Conservation (phyloP, 2,888 invertebrate genomes). For the Patella ulyssiponensis region DNA sequence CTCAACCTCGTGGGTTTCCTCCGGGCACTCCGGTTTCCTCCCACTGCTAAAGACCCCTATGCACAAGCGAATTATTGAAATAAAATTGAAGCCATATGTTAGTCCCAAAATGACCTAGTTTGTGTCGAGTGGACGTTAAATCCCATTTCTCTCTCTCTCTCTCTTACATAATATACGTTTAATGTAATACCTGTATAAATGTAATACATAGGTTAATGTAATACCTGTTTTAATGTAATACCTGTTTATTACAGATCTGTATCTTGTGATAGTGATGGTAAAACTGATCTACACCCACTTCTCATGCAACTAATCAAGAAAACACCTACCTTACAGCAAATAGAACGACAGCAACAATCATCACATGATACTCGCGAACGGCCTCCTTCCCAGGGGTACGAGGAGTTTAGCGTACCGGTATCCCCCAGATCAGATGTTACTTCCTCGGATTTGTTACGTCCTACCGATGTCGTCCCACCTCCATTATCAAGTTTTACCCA, state of each 20-base stretch:
- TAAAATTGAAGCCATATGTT: too few species aligned
- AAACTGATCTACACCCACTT: background rate
- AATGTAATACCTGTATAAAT: too few species aligned
- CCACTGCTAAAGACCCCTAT: too few species aligned
- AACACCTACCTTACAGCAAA: background rate
- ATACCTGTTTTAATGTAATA: too few species aligned
- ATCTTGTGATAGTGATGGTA: background rate
- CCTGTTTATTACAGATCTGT: background rate
- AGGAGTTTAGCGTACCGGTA: background rate
- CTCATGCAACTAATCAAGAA: background rate
- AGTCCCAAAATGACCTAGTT: too few species aligned
- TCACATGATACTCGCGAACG: slow-evolving; percentile 8
- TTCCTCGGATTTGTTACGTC: slow-evolving; percentile 1
- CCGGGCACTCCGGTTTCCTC: too few species aligned
- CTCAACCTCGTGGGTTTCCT: too few species aligned
- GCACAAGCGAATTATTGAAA: too few species aligned
- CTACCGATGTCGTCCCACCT: slow-evolving; percentile 5
- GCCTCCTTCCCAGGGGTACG: background rate
- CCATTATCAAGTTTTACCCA: slow-evolving; percentile 5
- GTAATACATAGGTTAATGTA: too few species aligned
- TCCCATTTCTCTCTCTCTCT: too few species aligned
- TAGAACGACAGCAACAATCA: slow-evolving; percentile 13
- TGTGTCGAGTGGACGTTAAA: too few species aligned
- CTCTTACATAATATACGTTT: too few species aligned
- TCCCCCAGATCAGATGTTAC: background rate